phyloP scores from a whole-genome alignment of 2,888 invertebrate genomes.

The Agriotes lineatus region DNA sequence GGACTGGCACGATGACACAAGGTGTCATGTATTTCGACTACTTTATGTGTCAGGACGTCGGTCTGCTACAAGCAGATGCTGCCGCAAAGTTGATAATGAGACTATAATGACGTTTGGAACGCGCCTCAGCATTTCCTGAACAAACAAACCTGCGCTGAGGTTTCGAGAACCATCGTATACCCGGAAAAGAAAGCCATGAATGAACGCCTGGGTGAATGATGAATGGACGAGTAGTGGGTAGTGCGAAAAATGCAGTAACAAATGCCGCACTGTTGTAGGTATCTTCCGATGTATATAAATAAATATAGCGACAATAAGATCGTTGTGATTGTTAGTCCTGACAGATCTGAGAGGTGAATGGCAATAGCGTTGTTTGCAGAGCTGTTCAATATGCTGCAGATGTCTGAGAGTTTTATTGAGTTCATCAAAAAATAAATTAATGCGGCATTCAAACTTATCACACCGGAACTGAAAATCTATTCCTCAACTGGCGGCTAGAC shows the following conservation, averaged over 20 bases:
- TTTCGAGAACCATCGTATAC: neutral
- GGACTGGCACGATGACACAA: conserved; percentile 38
- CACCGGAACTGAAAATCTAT: no score
- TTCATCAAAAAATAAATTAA: no score
- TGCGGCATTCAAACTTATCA: no score
- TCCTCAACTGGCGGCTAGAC: no score
- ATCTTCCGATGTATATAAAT: neutral
- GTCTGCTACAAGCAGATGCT: conserved; percentile 39
- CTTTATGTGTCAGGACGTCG: conserved; percentile 33
- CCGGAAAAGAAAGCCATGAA: neutral
- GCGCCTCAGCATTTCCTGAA: conserved; percentile 28
- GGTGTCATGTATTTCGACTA: conserved; percentile 41
- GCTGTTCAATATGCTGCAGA: no score
- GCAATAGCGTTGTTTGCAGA: no score
- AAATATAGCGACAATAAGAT: neutral
- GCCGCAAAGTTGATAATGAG: conserved; percentile 37
- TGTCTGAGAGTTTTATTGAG: no score
- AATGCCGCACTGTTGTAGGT: neutral
- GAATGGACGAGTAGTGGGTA: neutral
- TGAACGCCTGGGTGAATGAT: neutral
- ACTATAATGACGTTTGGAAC: conserved; percentile 37
- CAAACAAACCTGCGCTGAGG: conserved; percentile 19
- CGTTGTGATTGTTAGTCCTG: neutral
- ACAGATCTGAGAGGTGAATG: no score
- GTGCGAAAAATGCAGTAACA: conserved; percentile 6